A percentile compares a stretch with the other conserved stretches of the same genome.
Evolutionary conservation across 2,888 invertebrate species (phyloP).

Genomic region (Smittia aterrima): DNA sequence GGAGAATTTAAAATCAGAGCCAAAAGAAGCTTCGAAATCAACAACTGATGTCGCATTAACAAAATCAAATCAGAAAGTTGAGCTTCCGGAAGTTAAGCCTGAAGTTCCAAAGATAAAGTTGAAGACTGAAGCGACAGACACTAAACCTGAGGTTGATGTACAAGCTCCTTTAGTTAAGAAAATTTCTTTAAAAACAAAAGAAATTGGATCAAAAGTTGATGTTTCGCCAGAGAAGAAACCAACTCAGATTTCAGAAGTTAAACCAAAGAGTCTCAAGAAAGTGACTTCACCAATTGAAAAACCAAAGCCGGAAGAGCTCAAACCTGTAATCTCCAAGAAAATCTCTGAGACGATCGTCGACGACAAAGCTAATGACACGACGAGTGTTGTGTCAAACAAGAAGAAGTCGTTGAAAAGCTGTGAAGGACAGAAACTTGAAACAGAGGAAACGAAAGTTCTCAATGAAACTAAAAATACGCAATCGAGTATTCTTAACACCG

Average conservation of each 20-base stretch:
- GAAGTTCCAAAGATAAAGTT: neutral
- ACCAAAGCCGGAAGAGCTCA: neutral
- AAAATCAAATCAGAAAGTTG: neutral
- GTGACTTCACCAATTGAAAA: neutral
- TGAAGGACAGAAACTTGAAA: conserved; percentile 51
- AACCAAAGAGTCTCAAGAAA: neutral
- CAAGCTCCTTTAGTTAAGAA: neutral
- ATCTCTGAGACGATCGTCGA: too few species aligned
- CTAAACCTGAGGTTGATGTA: neutral
- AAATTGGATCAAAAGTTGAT: neutral
- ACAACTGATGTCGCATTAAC: neutral
- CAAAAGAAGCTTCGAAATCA: neutral
- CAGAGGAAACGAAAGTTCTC: conserved; percentile 25
- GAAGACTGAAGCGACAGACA: neutral
- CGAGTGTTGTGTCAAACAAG: conserved; percentile 34
- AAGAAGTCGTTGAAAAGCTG: conserved; percentile 15
- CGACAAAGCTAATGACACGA: conserved; percentile 43
- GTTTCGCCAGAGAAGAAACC: neutral
- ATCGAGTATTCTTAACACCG: neutral
- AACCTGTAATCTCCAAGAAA: too few species aligned
- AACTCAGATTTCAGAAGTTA: neutral
- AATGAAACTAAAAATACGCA: conserved; percentile 22
- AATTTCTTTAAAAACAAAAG: neutral
- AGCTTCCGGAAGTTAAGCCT: neutral
- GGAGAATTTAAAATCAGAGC: neutral